These are phyloP conservation scores for Ispidina lecontei DNA, from an alignment of 2,797 vertebrate genomes.

Conservation along the genomic window DNA sequence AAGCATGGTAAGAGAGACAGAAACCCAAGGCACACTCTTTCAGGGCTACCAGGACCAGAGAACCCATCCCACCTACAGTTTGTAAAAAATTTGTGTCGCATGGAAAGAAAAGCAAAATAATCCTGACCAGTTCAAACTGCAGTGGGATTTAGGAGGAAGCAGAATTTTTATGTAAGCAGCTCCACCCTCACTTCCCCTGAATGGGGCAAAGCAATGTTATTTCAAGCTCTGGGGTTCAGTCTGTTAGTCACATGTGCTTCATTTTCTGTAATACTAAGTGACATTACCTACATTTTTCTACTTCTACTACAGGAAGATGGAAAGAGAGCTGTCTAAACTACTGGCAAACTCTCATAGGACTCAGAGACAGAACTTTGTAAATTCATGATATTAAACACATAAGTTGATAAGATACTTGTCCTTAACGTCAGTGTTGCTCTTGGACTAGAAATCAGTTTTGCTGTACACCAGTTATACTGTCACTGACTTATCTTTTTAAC, in stretches of 20 bases:
- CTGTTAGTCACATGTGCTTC: neutral
- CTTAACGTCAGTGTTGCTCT: neutral
- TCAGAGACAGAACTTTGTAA: neutral
- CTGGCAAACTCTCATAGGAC: neutral
- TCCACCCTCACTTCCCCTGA: neutral
- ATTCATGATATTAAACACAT: rapidly evolving
- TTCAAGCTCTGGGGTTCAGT: neutral
- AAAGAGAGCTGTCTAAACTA: neutral
- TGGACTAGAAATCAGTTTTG: neutral
- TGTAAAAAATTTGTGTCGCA: neutral
- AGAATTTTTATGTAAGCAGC: neutral
- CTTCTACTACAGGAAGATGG: neutral
- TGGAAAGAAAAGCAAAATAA: neutral
- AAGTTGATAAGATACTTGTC: neutral
- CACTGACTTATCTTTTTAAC: neutral
- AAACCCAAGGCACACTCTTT: neutral
- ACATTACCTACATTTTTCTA: neutral
- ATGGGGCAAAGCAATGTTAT: neutral
- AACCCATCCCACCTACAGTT: neutral
- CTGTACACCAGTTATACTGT: neutral
- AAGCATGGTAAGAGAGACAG: neutral
- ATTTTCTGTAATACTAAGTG: neutral
- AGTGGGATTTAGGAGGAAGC: neutral
- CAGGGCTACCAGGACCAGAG: neutral
- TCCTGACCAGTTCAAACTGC: neutral